Conservation (phyloP, 2,888 invertebrate species). For the Aricia artaxerxes region DNA sequence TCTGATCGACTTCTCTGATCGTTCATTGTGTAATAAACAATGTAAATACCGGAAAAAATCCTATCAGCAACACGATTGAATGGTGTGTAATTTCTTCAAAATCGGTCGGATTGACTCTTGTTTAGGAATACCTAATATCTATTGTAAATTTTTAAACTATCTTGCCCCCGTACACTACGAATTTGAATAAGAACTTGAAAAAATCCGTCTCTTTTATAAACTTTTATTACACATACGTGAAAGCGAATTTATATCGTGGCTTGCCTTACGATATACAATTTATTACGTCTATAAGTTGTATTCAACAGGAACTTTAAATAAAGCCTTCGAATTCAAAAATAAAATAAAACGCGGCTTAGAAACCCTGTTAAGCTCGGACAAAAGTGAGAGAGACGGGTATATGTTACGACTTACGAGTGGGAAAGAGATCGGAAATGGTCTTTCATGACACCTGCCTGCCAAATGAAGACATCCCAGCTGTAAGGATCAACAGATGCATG, state of each 20-base stretch:
- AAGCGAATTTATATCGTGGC: background rate
- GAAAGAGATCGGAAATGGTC: conserved; percentile 51
- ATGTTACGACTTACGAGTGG: conserved; percentile 39
- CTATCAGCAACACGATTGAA: too few relatives aligned
- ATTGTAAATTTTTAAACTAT: too few relatives aligned
- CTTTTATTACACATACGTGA: background rate
- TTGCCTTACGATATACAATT: conserved; percentile 42
- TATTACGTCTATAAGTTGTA: conserved; percentile 55
- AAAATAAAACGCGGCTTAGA: conserved; percentile 45
- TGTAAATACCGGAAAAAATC: too few relatives aligned
- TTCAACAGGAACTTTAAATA: conserved; percentile 66
- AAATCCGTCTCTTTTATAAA: background rate
- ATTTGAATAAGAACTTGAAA: too few relatives aligned
- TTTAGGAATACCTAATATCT: too few relatives aligned
- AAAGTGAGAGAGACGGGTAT: conserved; percentile 50
- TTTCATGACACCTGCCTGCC: conserved; percentile 79
- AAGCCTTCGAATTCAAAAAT: conserved; percentile 61
- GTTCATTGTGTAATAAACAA: too few relatives aligned
- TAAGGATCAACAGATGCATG: conserved; percentile 55
- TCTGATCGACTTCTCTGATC: too few relatives aligned
- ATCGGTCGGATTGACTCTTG: too few relatives aligned
- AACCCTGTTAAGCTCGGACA: conserved; percentile 18
- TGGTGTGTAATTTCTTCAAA: too few relatives aligned
- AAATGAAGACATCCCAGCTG: conserved; percentile 81
- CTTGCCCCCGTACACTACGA: too few relatives aligned